These are phyloP conservation scores for Stenurella melanura DNA, from an alignment of 2,888 invertebrate species.

Conservation along the genomic window DNA sequence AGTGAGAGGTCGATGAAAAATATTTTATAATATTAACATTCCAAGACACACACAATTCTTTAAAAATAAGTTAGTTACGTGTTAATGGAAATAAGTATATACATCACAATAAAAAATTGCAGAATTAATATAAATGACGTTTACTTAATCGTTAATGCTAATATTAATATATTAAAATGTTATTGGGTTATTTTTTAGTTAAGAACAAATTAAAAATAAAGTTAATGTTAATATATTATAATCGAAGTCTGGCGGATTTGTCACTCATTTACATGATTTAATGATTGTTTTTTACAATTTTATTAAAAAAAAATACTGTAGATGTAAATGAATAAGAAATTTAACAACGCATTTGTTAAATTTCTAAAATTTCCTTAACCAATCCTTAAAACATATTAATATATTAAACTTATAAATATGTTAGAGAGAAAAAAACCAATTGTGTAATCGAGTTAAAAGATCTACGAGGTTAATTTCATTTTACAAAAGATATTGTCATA, in stretches of 20 bases:
- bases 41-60: neutral
- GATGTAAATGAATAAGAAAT: neutral
- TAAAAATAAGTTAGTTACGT: constrained; percentile 16
- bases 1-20: neutral
- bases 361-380: neutral
- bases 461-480: too few relatives aligned
- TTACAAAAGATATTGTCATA: neutral
- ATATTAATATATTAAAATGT: constrained; percentile 25
- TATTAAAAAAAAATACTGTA: neutral
- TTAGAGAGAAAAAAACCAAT: too few relatives aligned
- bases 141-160: neutral
- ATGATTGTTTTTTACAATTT: neutral
- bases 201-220: neutral
- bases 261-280: neutral
- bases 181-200: constrained; percentile 22
- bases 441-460: too few relatives aligned
- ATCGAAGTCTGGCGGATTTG: neutral
- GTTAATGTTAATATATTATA: neutral
- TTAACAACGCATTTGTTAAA: neutral
- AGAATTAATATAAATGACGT: neutral
- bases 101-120: constrained; percentile 17
- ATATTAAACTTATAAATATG: neutral
- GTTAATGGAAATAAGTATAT: constrained; percentile 20
- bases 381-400: neutral
- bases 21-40: constrained; percentile 14